Evolutionary conservation across 2,113 vertebrate genomes (phyloP), one percentile per base, ranked within the genome.

Genomic region (Phrynosoma blainvillii): DNA sequence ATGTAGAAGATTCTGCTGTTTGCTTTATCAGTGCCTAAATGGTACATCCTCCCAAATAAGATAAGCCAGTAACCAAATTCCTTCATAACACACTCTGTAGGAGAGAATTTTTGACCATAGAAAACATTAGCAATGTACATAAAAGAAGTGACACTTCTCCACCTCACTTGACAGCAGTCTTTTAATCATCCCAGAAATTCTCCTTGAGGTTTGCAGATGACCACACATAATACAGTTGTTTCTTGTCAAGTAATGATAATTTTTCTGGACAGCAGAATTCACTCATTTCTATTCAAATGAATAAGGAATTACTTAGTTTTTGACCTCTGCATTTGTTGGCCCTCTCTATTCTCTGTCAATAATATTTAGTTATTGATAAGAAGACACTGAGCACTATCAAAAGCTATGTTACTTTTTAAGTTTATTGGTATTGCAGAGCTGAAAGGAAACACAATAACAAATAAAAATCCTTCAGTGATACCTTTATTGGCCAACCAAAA

Each of bases 191-290:
- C 76, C 70, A 13, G 88, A 84, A 27, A 90, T 89, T 82, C 89
- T 85, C 84, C 78, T 8, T 91, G 93, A 94, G 90, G 87, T 93
- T 93, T 94, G 68, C 91, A 87, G 73, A 79, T 91, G 89, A 93
- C 90, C 94, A 81, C 87, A 91, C 8, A 40, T 91, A 90, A 95
- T n/a, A 16, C 86, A 94, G 94, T 90, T 89, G 94, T 92, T 94
- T 93, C 84, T 93, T 87, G 85, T 92, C 87, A 56, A 79, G 91
- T 89, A 56, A 85, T 20, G 90, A 84, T 87, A 84, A 81, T 87
- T 84, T 86, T 47, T 78, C 76, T 59, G 86, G 85, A 81, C 89
- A 87, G 85, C 73, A 87, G 56, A 78, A 84, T 79, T 86, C 87
- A 62, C 54, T 47, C 32, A 82, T 59, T 47, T 47, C 42, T 90